These are phyloP conservation scores for Fopius arisanus DNA, from an alignment of 1,140 invertebrate species.

Conservation along the genomic window DNA sequence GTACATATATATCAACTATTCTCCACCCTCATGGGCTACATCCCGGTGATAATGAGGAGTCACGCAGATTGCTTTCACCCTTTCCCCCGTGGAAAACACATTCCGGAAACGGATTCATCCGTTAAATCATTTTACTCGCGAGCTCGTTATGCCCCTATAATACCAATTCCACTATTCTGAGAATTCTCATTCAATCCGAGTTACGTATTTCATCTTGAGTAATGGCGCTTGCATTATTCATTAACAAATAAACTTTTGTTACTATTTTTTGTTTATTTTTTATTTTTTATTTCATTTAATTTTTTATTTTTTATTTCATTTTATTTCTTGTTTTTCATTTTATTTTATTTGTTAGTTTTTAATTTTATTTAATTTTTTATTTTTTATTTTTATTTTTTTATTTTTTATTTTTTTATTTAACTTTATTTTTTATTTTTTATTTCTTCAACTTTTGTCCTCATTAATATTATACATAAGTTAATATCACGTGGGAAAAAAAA, in stretches of 20 bases:
- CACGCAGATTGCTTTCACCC: conserved; percentile 23
- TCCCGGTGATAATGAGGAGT: conserved; percentile 18
- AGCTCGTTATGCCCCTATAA: background rate
- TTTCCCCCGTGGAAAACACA: background rate
- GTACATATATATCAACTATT: conserved; percentile 13
- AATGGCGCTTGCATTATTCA: background rate
- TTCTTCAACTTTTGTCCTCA: too few relatives aligned
- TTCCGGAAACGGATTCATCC: conserved; percentile 1
- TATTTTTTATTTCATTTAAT: too few relatives aligned
- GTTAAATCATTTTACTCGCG: background rate
- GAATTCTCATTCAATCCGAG: background rate
- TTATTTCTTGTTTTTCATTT: too few relatives aligned
- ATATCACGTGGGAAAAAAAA: too few relatives aligned
- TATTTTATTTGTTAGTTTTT: too few relatives aligned
- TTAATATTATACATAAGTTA: too few relatives aligned
- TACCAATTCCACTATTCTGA: background rate
- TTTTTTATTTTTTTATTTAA: too few relatives aligned
- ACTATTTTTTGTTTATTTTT: too few relatives aligned
- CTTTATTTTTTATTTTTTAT: too few relatives aligned
- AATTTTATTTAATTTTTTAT: too few relatives aligned
- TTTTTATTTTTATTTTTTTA: too few relatives aligned
- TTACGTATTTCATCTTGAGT: background rate
- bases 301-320: too few relatives aligned
- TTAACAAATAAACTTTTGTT: background rate
- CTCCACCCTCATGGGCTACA: background rate